Base-by-base conservation (phyloP, 1,140 invertebrate genomes). In the Pseudachorutes palmiensis region DNA sequence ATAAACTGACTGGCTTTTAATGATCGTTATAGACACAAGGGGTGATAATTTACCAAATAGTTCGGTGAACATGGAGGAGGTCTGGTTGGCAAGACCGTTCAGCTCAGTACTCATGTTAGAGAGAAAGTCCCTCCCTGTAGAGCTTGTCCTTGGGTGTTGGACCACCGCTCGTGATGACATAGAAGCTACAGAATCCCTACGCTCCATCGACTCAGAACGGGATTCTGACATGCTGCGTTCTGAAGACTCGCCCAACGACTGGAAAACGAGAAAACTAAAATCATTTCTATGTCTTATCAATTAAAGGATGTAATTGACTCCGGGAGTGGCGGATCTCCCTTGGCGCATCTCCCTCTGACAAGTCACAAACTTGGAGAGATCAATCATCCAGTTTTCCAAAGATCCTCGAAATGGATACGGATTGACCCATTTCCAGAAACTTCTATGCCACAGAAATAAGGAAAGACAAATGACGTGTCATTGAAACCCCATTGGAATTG, bases 21-120 rank as follows among this genome's bases (percentile, higher is more conserved):
- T n/a, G n/a, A n/a, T n/a, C n/a, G n/a, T n/a, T n/a, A n/a, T n/a
- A n/a, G n/a, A n/a, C n/a, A n/a, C n/a, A n/a, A n/a, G n/a, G n/a
- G n/a, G n/a, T n/a, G n/a, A n/a, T n/a, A n/a, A n/a, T 86, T 85
- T 78, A 79, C 89, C 87, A 77, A 96, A 94, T 71, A 94, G 83
- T 77, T 91, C 92, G 66, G 89, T 92, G 75, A 96, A 92, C 86
- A 94, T 91, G 74, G 86, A 92, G 2, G 89, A 88, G 0, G 92
- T 94, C 75, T 92, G 90, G 9, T 89, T 87, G 29, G 92, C 91
- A 59, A 94, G 84, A 2, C 91, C 92, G 77, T 94, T 95, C 31
- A 94, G 81, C 78, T 93, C 91, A 26, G 84, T 91, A 74, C 89
- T 89, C 74, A 94, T 89, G 75, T 91, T 91, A 65, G 89, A 91